phyloP scores from a whole-genome alignment of 2,113 vertebrate genomes.

The Vidua chalybeata region DNA sequence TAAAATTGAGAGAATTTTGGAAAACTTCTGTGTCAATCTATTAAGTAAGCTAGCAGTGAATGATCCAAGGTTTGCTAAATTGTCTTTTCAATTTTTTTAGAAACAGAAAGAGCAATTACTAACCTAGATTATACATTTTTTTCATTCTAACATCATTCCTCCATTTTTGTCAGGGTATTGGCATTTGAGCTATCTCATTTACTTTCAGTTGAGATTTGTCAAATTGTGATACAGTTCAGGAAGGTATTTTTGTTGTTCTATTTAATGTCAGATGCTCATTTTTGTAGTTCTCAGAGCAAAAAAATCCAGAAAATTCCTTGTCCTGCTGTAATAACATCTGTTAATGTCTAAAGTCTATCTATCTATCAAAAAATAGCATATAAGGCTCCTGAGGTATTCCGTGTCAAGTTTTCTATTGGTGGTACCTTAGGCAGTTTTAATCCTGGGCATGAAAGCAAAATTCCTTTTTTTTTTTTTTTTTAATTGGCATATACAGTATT shows the following conservation, averaged over 20 bases:
- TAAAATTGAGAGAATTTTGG: slow-evolving; percentile 78
- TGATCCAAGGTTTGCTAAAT: slow-evolving; percentile 52
- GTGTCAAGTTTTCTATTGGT: background rate
- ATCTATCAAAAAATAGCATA: background rate
- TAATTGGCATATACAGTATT: slow-evolving; percentile 27
- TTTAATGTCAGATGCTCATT: background rate
- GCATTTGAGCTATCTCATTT: slow-evolving; percentile 47
- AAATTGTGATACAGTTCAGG: background rate
- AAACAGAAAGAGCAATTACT: slow-evolving; percentile 61
- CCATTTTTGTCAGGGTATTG: slow-evolving; percentile 30
- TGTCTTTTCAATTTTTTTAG: slow-evolving; percentile 61
- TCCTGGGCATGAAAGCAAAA: slow-evolving; percentile 38
- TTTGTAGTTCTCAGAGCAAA: background rate
- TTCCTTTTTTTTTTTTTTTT: background rate
- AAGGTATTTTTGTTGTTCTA: background rate
- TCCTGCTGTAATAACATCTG: background rate
- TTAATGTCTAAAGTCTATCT: background rate
- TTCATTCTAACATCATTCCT: slow-evolving; percentile 27
- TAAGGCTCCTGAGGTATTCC: background rate
- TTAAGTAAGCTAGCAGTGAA: slow-evolving; percentile 52
- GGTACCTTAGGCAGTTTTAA: slow-evolving; percentile 28
- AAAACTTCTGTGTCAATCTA: slow-evolving; percentile 70
- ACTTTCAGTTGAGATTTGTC: slow-evolving; percentile 5
- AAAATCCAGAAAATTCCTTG: background rate
- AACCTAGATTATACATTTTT: slow-evolving; percentile 42